Evolutionary conservation across 2,113 vertebrate genomes (phyloP).

Genomic region (Ammospiza caudacuta): DNA sequence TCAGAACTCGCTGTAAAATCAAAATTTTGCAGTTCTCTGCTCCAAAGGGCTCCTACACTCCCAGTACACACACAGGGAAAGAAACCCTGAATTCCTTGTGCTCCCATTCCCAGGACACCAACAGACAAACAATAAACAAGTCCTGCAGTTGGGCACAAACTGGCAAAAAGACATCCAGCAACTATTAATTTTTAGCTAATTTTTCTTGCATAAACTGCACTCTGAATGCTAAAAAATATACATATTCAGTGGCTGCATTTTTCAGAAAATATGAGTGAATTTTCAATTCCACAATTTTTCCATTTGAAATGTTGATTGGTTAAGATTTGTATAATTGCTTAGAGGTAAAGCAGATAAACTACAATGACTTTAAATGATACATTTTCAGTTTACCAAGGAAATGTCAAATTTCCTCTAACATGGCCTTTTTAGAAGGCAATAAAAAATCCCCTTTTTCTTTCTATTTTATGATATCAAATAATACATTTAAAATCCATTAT

Average conservation of each 20-base stretch:
- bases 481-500: neutral
- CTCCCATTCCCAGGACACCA: neutral
- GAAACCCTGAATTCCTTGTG: neutral
- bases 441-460: neutral
- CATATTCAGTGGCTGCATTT: neutral
- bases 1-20: neutral
- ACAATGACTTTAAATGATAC: neutral
- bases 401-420: neutral
- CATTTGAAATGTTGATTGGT: neutral
- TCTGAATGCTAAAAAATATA: neutral
- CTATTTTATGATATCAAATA: neutral
- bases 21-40: neutral
- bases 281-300: neutral
- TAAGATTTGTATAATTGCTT: neutral
- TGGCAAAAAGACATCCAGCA: neutral
- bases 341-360: neutral
- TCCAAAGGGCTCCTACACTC: neutral
- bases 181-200: neutral
- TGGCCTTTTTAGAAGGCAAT: neutral
- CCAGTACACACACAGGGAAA: rapidly evolving
- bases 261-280: neutral
- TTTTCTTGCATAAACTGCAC: neutral
- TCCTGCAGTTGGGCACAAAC: neutral
- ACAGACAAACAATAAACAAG: neutral
- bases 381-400: neutral